Evolutionary conservation across 2,113 vertebrate genomes (phyloP), one percentile per base, ranked within the genome.

Genomic region (Xenopus borealis): DNA sequence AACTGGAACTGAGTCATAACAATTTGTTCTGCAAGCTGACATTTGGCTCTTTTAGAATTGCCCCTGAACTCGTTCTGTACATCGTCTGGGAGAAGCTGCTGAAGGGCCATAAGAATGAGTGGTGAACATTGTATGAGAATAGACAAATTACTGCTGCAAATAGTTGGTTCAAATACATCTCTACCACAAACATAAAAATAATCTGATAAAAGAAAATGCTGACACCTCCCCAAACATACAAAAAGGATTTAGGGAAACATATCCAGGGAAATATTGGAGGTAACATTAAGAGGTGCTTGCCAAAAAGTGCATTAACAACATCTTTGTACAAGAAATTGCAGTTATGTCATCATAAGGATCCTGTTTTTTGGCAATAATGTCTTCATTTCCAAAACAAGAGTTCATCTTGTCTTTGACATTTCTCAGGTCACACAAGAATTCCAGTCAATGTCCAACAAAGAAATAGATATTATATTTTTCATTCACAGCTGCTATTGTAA

Each of bases 261-360:
- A 64, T 69, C 33, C 30, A 76, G 58, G 20, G 55, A 76, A 44
- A 55, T 70, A 9, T 70, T 76, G 74, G 74, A 76, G 74, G 61
- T 70, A 19, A 33, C 70, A 17, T 16, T 11, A 20, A 63, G 17
- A 44, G 5, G 10, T 10, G 50, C 59, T 64, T 70, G 74, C 74
- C 74, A 76, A 70, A 70, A 46, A 76, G 46, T 64, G 61, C 74
- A 76, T 76, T 76, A 76, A 69, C 74, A 69, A 50, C 45, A 76
- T 76, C 70, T 64, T 76, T 69, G 52, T 27, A 63, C 68, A 10
- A 64, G 23, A 66, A 68, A 50, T 61, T 68, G 44, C n/a, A 75
- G 53, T 68, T 75, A 33, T 40, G 59, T 57, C 23, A 53, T 57
- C n/a, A 55, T 50, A 53, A 63, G 55, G 57, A 33, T 50, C 44